Conservation (phyloP, 2,888 invertebrate species). For the Euphydryas editha region DNA sequence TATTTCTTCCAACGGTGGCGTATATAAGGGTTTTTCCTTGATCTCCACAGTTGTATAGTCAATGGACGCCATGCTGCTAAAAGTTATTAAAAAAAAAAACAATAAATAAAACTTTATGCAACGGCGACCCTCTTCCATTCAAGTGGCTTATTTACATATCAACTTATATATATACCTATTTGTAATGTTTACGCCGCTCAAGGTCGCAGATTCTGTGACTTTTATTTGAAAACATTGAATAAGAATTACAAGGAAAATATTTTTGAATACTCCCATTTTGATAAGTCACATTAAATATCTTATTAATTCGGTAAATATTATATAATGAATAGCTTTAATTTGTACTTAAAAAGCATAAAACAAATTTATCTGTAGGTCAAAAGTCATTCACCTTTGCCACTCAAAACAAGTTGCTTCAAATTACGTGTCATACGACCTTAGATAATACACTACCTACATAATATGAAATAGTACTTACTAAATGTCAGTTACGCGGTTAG, state of each 20-base stretch:
- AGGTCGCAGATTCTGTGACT: conserved; percentile 52
- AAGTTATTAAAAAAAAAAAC: neutral
- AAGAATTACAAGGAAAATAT: conserved; percentile 35
- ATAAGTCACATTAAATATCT: neutral
- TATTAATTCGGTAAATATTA: neutral
- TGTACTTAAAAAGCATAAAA: neutral
- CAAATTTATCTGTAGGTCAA: conserved; percentile 21
- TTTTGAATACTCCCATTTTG: conserved; percentile 19
- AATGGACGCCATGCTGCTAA: conserved; percentile 66
- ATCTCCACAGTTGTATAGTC: conserved; percentile 69
- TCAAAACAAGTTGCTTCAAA: neutral
- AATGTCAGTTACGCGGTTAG: neutral
- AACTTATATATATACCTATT: conserved; percentile 49
- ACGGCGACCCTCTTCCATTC: neutral
- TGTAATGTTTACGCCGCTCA: conserved; percentile 40
- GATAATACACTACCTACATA: too few species aligned
- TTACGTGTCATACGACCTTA: neutral
- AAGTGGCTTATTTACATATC: conserved; percentile 13
- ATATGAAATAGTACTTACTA: conserved; percentile 1
- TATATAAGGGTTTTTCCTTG: conserved; percentile 83
- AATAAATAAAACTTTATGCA: neutral
- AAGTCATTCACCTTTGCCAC: conserved; percentile 18
- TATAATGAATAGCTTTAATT: neutral
- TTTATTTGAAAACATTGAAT: conserved; percentile 33
- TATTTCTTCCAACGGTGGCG: conserved; percentile 86